phyloP scores from a whole-genome alignment of 2,888 invertebrate genomes.

The Amiota communis region DNA sequence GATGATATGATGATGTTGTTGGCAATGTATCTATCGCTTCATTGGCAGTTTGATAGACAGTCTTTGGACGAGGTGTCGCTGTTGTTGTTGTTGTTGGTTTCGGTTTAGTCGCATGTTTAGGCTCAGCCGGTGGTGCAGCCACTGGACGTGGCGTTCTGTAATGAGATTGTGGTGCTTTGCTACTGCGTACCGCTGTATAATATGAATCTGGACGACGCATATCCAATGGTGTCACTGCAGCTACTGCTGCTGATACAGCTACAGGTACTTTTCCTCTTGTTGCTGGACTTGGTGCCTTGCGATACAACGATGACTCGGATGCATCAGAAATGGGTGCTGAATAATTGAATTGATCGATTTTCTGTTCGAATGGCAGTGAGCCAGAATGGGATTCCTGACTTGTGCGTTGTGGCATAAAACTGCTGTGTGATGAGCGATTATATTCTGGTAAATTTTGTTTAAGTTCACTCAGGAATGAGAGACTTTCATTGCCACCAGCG shows the following conservation, averaged over 20 bases:
- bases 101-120: conserved; percentile 30
- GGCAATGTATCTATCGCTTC: conserved; percentile 43
- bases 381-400: conserved; percentile 66
- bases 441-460: conserved; percentile 78
- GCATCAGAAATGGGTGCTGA: conserved; percentile 49
- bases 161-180: conserved; percentile 63
- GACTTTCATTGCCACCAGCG: conserved; percentile 69
- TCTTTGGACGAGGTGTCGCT: conserved; percentile 70
- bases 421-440: conserved; percentile 70
- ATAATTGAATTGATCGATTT: conserved; percentile 72
- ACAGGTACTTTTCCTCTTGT: conserved; percentile 46
- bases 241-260: conserved; percentile 28
- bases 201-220: conserved; percentile 72
- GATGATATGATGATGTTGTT: conserved; percentile 57
- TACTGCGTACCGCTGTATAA: conserved; percentile 72
- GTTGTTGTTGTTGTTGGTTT: conserved; percentile 20
- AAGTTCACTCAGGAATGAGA: conserved; percentile 79
- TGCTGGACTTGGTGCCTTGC: conserved; percentile 45
- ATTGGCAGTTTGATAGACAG: conserved; percentile 74
- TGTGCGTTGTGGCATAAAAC: conserved; percentile 73
- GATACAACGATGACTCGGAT: conserved; percentile 57
- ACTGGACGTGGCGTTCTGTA: conserved; percentile 53
- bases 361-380: conserved; percentile 73
- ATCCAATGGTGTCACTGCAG: conserved; percentile 55
- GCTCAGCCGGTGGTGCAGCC: conserved; percentile 51